phyloP scores from a whole-genome alignment of 2,113 vertebrate species.

The Albula glossodonta region DNA sequence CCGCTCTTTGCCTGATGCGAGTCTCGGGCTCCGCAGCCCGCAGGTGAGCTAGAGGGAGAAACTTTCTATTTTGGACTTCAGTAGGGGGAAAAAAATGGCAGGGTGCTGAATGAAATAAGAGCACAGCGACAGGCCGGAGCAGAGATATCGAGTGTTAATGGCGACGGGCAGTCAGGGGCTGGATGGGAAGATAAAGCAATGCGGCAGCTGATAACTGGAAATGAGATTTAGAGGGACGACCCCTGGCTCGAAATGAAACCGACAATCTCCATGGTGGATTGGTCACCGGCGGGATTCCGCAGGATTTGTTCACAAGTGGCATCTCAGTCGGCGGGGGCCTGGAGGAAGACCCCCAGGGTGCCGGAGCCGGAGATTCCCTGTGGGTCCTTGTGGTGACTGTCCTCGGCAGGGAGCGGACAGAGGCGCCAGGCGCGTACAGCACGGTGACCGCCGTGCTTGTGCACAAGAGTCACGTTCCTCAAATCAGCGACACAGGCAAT shows the following conservation, averaged over 20 bases:
- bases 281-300: neutral
- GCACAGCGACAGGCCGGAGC: constrained; percentile 59
- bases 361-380: neutral
- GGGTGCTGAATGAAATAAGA: constrained; percentile 64
- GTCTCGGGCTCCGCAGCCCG: constrained; percentile 1
- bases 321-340: neutral
- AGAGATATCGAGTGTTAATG: constrained; percentile 69
- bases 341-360: neutral
- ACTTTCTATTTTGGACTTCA: constrained; percentile 53
- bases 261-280: neutral
- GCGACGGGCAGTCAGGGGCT: constrained; percentile 62
- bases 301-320: neutral
- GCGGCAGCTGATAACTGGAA: constrained; percentile 61
- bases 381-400: neutral
- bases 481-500: constrained; percentile 64
- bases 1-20: neutral
- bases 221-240: constrained; percentile 65
- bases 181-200: constrained; percentile 61
- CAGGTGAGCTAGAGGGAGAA: constrained; percentile 62
- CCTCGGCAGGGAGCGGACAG: constrained; percentile 13
- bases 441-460: constrained; percentile 51
- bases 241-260: neutral
- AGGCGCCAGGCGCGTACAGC: too few species aligned
- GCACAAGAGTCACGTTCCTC: constrained; percentile 63
- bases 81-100: constrained; percentile 52